phyloP scores from a whole-genome alignment of 2,888 invertebrate genomes.

The Melolontha melolontha region DNA sequence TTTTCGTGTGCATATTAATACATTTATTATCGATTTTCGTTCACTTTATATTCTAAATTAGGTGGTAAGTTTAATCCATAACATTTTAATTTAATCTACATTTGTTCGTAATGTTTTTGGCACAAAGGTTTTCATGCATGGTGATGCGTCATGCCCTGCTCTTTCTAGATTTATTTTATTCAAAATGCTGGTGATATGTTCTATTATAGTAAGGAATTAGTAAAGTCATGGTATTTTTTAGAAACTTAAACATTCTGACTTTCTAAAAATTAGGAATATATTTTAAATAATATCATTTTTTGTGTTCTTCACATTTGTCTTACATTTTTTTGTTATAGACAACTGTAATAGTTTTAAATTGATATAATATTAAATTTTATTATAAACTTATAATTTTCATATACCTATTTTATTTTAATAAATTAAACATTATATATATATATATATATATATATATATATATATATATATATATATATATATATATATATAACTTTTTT shows the following conservation, averaged over 20 bases:
- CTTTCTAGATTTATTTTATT: slow-evolving; percentile 41
- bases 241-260: too few relatives aligned
- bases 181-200: slow-evolving; percentile 5
- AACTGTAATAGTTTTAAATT: too few relatives aligned
- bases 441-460: too few relatives aligned
- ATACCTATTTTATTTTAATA: too few relatives aligned
- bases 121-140: slow-evolving; percentile 35
- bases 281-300: too few relatives aligned
- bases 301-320: too few relatives aligned
- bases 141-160: slow-evolving; percentile 44
- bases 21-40: slow-evolving; percentile 38
- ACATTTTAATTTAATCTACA: slow-evolving; percentile 1
- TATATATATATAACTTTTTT: slow-evolving; percentile 3
- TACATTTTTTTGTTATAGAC: too few relatives aligned
- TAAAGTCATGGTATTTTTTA: background rate
- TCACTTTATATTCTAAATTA: slow-evolving; percentile 40
- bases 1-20: slow-evolving; percentile 43
- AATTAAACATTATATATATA: too few relatives aligned
- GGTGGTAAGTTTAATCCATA: slow-evolving; percentile 41
- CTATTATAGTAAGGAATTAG: background rate
- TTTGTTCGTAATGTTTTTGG: slow-evolving; percentile 29
- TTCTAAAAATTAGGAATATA: too few relatives aligned
- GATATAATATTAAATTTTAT: too few relatives aligned
- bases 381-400: too few relatives aligned
- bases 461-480: too few relatives aligned